phyloP scores from a whole-genome alignment of 2,888 invertebrate genomes.

The Brassicogethes aeneus region DNA sequence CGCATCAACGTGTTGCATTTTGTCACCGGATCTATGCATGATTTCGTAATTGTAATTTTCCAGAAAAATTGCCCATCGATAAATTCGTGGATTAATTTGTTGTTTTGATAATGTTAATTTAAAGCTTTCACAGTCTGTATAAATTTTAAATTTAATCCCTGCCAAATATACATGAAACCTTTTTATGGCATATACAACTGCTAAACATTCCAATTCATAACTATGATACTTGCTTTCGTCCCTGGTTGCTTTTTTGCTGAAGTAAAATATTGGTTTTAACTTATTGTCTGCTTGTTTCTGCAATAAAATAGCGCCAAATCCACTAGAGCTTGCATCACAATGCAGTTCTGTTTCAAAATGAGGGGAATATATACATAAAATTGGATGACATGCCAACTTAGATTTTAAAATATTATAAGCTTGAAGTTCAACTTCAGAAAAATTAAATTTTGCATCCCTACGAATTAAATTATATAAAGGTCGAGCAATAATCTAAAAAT shows the following conservation, averaged over 20 bases:
- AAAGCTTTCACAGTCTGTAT: not conserved
- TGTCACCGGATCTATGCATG: not conserved
- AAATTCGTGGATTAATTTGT: not conserved
- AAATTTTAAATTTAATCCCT: not conserved
- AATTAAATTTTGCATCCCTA: not conserved
- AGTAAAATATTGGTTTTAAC: not conserved
- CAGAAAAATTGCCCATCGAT: not conserved
- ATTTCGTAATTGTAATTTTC: not conserved
- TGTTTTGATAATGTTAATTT: not conserved
- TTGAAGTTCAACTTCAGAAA: not conserved
- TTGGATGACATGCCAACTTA: not conserved
- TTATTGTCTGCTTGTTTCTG: not conserved
- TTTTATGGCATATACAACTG: too few species aligned
- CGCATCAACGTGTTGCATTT: conserved; percentile 3
- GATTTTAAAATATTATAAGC: not conserved
- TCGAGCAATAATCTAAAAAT: not conserved
- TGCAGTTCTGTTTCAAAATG: not conserved
- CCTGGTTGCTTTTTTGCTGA: not conserved
- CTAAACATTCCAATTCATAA: conserved; percentile 2
- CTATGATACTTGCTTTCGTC: too few species aligned
- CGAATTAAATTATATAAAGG: not conserved
- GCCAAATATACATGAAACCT: not conserved
- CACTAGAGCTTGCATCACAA: not conserved
- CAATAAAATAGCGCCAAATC: not conserved
- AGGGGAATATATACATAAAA: not conserved